phyloP scores from a whole-genome alignment of 2,113 vertebrate species.

The Calypte anna region DNA sequence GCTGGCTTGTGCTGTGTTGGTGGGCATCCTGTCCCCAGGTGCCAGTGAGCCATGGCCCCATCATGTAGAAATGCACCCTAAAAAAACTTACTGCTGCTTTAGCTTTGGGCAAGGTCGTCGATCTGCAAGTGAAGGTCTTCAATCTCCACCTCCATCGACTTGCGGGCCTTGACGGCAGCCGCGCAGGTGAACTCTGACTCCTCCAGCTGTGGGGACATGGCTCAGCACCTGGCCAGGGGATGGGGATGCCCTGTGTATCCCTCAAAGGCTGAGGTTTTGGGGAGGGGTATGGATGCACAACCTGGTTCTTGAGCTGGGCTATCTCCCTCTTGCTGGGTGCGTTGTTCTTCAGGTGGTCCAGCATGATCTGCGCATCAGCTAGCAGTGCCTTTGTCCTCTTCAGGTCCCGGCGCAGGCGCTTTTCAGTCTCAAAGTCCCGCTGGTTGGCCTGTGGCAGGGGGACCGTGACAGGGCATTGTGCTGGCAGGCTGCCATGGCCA shows the following conservation, averaged over 20 bases:
- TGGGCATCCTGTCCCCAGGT: background rate
- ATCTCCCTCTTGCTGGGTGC: constrained; percentile 97
- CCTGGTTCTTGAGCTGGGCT: constrained; percentile 96
- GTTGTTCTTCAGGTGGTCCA: constrained; percentile 97
- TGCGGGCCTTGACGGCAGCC: constrained; percentile 91
- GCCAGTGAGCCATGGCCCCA: accelerated
- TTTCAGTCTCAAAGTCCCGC: constrained; percentile 90
- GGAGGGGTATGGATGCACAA: constrained; percentile 25
- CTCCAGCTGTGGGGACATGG: constrained; percentile 83
- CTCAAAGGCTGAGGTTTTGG: background rate
- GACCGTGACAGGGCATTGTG: accelerated
- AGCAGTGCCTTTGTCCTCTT: constrained; percentile 95
- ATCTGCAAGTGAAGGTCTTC: constrained; percentile 98
- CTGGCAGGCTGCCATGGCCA: accelerated
- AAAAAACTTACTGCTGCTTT: constrained; percentile 85
- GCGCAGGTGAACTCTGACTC: constrained; percentile 97
- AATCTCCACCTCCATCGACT: constrained; percentile 97
- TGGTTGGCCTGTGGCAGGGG: constrained; percentile 82
- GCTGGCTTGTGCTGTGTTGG: accelerated
- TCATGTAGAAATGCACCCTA: accelerated
- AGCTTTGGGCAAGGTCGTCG: constrained; percentile 91
- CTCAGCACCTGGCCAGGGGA: background rate
- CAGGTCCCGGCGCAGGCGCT: constrained; percentile 92
- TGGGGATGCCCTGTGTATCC: accelerated
- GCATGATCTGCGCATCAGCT: constrained; percentile 95